Base-by-base conservation (phyloP, 2,113 vertebrate genomes). In the Tretioscincus oriximinensis region DNA sequence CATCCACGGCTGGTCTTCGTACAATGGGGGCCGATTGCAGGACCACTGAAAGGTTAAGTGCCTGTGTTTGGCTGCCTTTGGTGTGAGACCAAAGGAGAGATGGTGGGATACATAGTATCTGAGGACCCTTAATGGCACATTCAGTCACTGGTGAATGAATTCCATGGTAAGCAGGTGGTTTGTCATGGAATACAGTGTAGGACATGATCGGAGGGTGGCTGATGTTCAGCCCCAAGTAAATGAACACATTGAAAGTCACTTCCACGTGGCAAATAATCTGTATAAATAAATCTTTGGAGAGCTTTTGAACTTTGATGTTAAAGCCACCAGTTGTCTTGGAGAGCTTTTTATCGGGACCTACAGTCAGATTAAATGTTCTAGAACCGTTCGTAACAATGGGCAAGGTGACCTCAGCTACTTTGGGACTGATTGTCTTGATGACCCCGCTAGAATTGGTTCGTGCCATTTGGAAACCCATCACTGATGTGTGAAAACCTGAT, bases 191-290 rank as follows among this genome's bases (percentile, higher is more conserved):
- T 76, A 90, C 91, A 0, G 47, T 2, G 76, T 91, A 94, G 0
- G 77, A 90, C n/a, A 89, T 88, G 0, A 91, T 28, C 0, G 90
- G 84, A 4, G 86, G 66, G 1, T 80, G 12, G 60, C 76, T 80
- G 71, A 91, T 0, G 1, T 88, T 76, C 28, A 31, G 4, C 14
- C 89, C 92, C 4, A 76, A 6, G 10, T 94, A 94, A 31, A 95
- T 9, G 9, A 77, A 45, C 18, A 91, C 88, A 0, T 82, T 72
- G 78, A 95, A 94, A 41, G 82, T 1, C 68, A 82, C 74, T 1
- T 90, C 63, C 80, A 92, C 77, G 14, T 92, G 60, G 0, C 92
- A 93, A 20, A 92, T 1, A 11, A 96, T 92, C 76, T 96, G 94
- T 3, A 96, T 66, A 73, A 94, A 86, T 21, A 93, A 1, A 41